Percentiles rank a stretch among this genome's conserved stretches.
These are phyloP conservation scores for Drosophila nr. fundita DNA, from an alignment of 2,888 invertebrate species.

Conservation along the genomic window DNA sequence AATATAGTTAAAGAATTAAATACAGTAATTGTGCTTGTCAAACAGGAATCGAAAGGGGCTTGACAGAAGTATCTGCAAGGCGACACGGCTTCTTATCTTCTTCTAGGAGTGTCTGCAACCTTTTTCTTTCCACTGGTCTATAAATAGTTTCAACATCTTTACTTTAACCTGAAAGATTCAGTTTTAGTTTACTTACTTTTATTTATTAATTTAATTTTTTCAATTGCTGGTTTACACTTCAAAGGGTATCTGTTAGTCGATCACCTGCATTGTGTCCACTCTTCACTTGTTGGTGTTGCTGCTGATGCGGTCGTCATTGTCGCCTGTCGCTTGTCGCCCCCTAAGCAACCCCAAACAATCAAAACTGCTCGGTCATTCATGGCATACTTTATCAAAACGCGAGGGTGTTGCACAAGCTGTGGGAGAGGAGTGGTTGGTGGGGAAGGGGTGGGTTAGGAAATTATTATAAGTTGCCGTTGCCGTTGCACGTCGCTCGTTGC, in stretches of 20 bases:
- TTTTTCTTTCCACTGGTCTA: not conserved
- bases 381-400: constrained; percentile 73
- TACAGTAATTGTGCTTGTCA: not conserved
- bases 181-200: not conserved
- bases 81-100: not conserved
- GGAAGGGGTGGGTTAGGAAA: constrained; percentile 28
- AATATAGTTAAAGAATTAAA: not conserved
- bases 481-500: constrained; percentile 24
- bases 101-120: not conserved
- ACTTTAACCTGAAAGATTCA: too few species aligned
- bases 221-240: not conserved
- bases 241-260: constrained; percentile 18
- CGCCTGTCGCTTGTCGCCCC: constrained; percentile 28
- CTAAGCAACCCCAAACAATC: constrained; percentile 18
- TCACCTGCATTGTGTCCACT: not conserved
- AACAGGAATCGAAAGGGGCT: not conserved
- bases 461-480: constrained; percentile 62
- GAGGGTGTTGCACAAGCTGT: not conserved
- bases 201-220: not conserved
- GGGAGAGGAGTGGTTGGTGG: not conserved
- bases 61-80: not conserved
- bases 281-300: constrained; percentile 12
- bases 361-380: constrained; percentile 77
- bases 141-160: too few species aligned
- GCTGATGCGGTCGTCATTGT: constrained; percentile 46